A percentile compares a stretch with the other conserved stretches of the same genome.
phyloP scores from a whole-genome alignment of 1,140 invertebrate genomes.

The Harpegnathos saltator region DNA sequence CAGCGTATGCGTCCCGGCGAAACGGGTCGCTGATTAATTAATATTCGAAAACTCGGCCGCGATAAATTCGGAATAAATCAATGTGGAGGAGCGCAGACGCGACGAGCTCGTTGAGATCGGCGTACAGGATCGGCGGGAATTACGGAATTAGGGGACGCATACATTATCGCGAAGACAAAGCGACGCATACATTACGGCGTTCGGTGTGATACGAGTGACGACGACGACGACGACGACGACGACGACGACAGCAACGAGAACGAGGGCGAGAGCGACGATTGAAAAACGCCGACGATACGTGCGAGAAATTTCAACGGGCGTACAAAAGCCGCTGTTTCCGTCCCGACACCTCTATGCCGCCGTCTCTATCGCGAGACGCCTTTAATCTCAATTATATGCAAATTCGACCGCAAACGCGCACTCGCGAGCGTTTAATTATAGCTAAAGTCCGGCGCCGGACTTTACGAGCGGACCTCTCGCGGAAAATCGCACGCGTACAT shows the following conservation, averaged over 20 bases:
- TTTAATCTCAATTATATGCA: slow-evolving; percentile 68
- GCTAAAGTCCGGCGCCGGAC: slow-evolving; percentile 12
- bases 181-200: slow-evolving; percentile 29
- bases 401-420: slow-evolving; percentile 44
- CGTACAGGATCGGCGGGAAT: slow-evolving; percentile 1
- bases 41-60: slow-evolving; percentile 1
- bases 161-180: slow-evolving; percentile 11
- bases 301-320: slow-evolving; percentile 15
- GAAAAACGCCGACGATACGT: slow-evolving; percentile 8
- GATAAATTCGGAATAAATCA: slow-evolving; percentile 38
- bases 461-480: slow-evolving; percentile 53
- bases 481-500: slow-evolving; percentile 12
- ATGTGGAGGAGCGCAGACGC: not conserved
- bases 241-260: too few relatives aligned
- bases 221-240: too few relatives aligned
- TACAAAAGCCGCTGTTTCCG: slow-evolving; percentile 48
- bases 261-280: too few relatives aligned
- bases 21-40: slow-evolving; percentile 12
- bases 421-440: slow-evolving; percentile 61
- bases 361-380: slow-evolving; percentile 25
- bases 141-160: slow-evolving; percentile 30
- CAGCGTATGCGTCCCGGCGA: not conserved
- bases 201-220: not conserved
- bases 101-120: too few relatives aligned
- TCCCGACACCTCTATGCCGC: not conserved